Evolutionary conservation across 2,113 vertebrate species (phyloP).

Genomic region (Serilophus lunatus): DNA sequence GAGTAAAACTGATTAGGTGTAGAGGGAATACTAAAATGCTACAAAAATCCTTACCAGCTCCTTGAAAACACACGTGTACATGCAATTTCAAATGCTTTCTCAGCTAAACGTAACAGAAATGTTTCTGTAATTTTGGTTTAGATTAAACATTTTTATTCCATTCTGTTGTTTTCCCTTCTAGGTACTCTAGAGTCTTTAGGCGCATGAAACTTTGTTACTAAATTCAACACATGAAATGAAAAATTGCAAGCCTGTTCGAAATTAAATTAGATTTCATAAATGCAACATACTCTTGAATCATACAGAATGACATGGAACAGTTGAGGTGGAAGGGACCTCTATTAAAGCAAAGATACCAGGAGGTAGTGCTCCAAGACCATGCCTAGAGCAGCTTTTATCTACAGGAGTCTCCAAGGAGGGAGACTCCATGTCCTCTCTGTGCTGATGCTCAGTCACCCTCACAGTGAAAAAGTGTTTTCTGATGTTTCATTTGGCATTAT

Average conservation of each 20-base stretch:
- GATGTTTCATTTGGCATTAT: accelerated
- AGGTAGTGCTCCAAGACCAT: neutral
- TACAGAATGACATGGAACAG: neutral
- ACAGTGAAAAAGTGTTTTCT: neutral
- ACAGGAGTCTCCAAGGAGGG: neutral
- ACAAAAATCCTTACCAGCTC: neutral
- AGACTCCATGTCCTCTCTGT: neutral
- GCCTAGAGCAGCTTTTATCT: neutral
- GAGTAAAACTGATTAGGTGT: neutral
- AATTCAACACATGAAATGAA: neutral
- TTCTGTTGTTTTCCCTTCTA: neutral
- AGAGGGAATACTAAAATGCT: neutral
- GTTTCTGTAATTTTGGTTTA: neutral
- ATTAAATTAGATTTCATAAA: neutral
- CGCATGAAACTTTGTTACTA: neutral
- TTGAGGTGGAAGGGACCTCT: neutral
- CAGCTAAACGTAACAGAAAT: neutral
- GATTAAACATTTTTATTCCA: neutral
- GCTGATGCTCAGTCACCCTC: neutral
- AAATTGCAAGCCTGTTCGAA: neutral
- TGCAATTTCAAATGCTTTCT: neutral
- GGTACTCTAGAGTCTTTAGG: neutral
- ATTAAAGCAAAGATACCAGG: neutral
- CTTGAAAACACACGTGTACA: neutral
- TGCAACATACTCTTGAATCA: neutral